Percentiles rank a stretch among this genome's conserved stretches.
phyloP scores from a whole-genome alignment of 2,113 vertebrate genomes.

The Albula goreensis region DNA sequence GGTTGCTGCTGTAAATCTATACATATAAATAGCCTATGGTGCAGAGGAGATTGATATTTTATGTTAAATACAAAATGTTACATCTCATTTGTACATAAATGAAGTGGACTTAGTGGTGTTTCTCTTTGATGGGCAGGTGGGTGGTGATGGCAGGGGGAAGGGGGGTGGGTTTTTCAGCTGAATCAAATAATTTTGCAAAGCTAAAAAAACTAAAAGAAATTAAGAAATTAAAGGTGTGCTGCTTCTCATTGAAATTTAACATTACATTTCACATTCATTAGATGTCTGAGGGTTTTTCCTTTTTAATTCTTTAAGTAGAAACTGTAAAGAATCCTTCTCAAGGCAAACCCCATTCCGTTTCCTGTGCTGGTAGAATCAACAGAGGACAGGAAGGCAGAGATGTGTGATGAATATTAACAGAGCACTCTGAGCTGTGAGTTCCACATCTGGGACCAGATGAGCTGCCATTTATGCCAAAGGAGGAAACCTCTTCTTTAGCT shows the following conservation, averaged over 20 bases:
- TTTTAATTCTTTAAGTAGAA: conserved; percentile 18
- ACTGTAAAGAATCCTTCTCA: conserved; percentile 20
- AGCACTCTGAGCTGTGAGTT: conserved; percentile 17
- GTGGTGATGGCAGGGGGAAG: neutral
- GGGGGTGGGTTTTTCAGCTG: neutral
- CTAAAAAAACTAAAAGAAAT: neutral
- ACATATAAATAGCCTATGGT: neutral
- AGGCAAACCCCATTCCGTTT: conserved; percentile 29
- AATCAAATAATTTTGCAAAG: neutral
- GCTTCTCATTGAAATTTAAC: conserved; percentile 5
- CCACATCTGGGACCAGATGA: conserved; percentile 24
- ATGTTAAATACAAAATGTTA: neutral
- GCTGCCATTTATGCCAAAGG: conserved; percentile 24
- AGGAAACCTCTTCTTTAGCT: conserved; percentile 16
- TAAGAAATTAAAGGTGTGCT: neutral
- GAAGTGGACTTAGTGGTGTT: neutral
- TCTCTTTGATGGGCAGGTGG: neutral
- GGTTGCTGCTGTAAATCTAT: neutral
- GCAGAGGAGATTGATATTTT: neutral
- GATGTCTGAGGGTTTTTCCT: conserved; percentile 1
- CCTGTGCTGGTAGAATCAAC: conserved; percentile 26
- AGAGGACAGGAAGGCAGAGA: conserved; percentile 19
- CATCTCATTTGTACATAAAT: neutral
- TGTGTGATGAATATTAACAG: conserved; percentile 38
- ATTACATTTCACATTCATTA: conserved; percentile 20